A percentile compares a stretch with the other conserved stretches of the same genome.
These are phyloP conservation scores for Parotocinclus haroldoi DNA, from an alignment of 2,797 vertebrate species.

Conservation along the genomic window DNA sequence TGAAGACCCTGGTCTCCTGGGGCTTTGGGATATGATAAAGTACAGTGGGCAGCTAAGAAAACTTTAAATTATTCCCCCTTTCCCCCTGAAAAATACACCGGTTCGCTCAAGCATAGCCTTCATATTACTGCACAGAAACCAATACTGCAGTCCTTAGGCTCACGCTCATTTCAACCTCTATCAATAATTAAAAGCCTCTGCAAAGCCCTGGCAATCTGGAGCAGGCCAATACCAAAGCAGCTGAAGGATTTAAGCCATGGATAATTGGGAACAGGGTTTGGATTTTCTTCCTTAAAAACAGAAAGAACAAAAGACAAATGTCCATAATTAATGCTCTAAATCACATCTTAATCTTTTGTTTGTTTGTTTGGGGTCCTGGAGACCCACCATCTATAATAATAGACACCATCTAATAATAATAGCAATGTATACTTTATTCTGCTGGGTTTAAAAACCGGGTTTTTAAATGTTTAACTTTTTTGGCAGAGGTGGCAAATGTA, in stretches of 20 bases:
- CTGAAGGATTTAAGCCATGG: slow-evolving; percentile 6
- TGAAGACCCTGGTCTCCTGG: too few species aligned
- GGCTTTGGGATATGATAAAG: too few species aligned
- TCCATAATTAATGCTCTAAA: too few species aligned
- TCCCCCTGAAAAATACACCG: slow-evolving; percentile 6
- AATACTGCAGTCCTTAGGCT: slow-evolving; percentile 10
- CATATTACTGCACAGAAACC: slow-evolving; percentile 31
- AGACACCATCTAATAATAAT: too few species aligned
- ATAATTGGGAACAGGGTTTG: slow-evolving; percentile 1
- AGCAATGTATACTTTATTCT: too few species aligned
- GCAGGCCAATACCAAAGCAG: neutral
- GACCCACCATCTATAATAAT: too few species aligned
- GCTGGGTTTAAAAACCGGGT: too few species aligned
- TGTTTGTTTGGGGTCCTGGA: too few species aligned
- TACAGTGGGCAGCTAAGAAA: neutral
- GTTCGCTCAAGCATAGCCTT: slow-evolving; percentile 22
- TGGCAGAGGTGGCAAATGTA: too few species aligned
- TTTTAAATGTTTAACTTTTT: too few species aligned
- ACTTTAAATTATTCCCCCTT: slow-evolving; percentile 20
- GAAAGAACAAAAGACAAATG: neutral
- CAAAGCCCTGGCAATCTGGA: neutral
- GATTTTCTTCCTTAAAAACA: neutral
- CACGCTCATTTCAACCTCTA: slow-evolving; percentile 20
- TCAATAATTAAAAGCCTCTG: slow-evolving; percentile 33
- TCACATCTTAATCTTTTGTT: too few species aligned